A percentile compares a stretch with the other conserved stretches of the same genome.
phyloP scores from a whole-genome alignment of 2,888 invertebrate genomes.

The Drosophila eohydei region DNA sequence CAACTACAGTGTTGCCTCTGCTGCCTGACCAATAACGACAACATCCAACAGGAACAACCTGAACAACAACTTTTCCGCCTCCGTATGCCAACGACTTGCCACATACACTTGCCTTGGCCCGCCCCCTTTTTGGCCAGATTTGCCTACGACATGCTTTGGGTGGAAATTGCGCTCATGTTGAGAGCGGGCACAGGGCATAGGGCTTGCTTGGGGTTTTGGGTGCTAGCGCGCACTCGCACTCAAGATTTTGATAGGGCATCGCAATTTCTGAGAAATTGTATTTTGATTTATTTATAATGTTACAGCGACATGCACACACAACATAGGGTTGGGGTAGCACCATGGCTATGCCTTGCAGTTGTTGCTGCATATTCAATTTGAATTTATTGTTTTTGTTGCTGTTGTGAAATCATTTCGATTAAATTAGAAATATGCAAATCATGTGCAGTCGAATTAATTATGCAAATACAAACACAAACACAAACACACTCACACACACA shows the following conservation, averaged over 20 bases:
- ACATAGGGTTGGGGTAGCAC: slow-evolving; percentile 13
- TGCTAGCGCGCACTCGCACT: slow-evolving; percentile 43
- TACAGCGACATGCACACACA: slow-evolving; percentile 80
- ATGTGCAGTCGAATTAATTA: slow-evolving; percentile 71
- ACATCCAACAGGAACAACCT: slow-evolving; percentile 66
- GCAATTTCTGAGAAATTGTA: slow-evolving; percentile 83
- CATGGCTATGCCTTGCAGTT: slow-evolving; percentile 29
- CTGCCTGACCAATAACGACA: slow-evolving; percentile 62
- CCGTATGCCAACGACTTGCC: slow-evolving; percentile 50
- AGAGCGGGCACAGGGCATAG: slow-evolving; percentile 10
- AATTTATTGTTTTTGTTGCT: slow-evolving; percentile 56
- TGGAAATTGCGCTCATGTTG: slow-evolving; percentile 73
- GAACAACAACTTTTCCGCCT: slow-evolving; percentile 79
- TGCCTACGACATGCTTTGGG: slow-evolving; percentile 75
- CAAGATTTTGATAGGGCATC: slow-evolving; percentile 82
- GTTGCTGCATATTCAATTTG: slow-evolving; percentile 54
- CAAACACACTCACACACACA: neutral
- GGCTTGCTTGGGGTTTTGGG: slow-evolving; percentile 5
- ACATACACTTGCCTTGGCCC: slow-evolving; percentile 24
- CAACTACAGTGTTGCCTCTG: slow-evolving; percentile 22
- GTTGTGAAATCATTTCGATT: slow-evolving; percentile 75
- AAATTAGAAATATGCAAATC: slow-evolving; percentile 83
- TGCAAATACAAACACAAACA: slow-evolving; percentile 36
- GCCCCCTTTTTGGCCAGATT: slow-evolving; percentile 28
- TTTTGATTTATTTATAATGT: slow-evolving; percentile 83